Conservation (phyloP, 2,797 vertebrate species). For the Paedocypris micromegethes region DNA sequence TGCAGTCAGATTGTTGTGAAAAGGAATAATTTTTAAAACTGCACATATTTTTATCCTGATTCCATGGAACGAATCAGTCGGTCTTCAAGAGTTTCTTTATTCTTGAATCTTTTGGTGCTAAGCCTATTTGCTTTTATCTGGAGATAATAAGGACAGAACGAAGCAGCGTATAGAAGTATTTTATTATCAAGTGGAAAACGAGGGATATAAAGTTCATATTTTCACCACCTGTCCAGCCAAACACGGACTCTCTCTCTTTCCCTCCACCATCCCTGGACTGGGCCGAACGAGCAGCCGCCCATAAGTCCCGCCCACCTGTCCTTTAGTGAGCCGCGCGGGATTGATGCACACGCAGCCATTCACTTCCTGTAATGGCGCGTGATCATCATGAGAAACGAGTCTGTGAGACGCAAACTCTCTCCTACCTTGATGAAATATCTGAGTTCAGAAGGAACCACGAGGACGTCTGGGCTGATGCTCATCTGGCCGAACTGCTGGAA, state of each 20-base stretch:
- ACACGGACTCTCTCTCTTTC: conserved; percentile 65
- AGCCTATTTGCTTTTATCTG: too few relatives aligned
- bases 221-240: conserved; percentile 81
- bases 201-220: conserved; percentile 63
- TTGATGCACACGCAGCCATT: conserved; percentile 86
- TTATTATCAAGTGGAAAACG: conserved; percentile 32
- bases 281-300: conserved; percentile 72
- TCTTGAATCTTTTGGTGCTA: too few relatives aligned
- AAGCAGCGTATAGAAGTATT: conserved; percentile 28
- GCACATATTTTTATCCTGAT: too few relatives aligned
- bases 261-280: background rate
- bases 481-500: conserved; percentile 68
- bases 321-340: conserved; percentile 89
- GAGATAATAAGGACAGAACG: background rate
- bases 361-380: conserved; percentile 67
- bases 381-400: too few relatives aligned
- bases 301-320: conserved; percentile 86
- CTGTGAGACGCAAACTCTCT: too few relatives aligned
- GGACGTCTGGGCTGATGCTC: conserved; percentile 77
- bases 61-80: too few relatives aligned
- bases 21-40: too few relatives aligned
- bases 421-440: conserved; percentile 89
- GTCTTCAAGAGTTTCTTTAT: too few relatives aligned
- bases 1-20: too few relatives aligned
- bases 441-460: conserved; percentile 85